Conservation (phyloP, 2,797 vertebrate genomes). For the Trachops cirrhosus region DNA sequence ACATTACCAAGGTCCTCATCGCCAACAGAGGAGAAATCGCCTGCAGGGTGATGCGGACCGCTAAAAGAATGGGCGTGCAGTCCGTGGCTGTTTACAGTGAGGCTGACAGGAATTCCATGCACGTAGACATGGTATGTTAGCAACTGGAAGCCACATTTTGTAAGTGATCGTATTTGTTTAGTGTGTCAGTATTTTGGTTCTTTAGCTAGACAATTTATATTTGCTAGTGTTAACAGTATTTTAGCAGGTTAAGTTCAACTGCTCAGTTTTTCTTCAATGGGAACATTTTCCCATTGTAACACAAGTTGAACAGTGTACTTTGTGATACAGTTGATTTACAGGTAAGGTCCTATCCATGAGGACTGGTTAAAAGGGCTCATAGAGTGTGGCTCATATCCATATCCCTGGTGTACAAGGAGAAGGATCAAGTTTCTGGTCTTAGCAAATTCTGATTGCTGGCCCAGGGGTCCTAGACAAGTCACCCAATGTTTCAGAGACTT, state of each 20-base stretch:
- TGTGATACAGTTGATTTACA: neutral
- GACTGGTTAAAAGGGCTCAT: neutral
- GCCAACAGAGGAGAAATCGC: slow-evolving; percentile 98
- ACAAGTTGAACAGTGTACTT: neutral
- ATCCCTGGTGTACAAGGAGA: neutral
- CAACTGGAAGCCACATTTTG: neutral
- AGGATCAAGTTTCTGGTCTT: neutral
- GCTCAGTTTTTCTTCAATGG: neutral
- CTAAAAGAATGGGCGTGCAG: slow-evolving; percentile 94
- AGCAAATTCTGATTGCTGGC: neutral
- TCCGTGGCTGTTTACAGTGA: slow-evolving; percentile 98
- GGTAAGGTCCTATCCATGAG: neutral
- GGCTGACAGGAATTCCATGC: slow-evolving; percentile 93
- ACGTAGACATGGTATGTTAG: slow-evolving; percentile 93
- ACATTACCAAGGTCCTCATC: slow-evolving; percentile 94
- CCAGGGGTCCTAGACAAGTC: neutral
- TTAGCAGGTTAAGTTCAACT: neutral
- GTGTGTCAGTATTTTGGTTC: neutral
- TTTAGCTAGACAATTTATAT: neutral
- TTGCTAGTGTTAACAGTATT: neutral
- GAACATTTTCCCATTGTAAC: neutral
- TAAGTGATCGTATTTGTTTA: neutral
- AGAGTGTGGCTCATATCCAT: neutral
- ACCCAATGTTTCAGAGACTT: neutral
- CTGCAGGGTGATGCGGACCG: slow-evolving; percentile 96